phyloP scores from a whole-genome alignment of 2,888 invertebrate genomes.

The Xestoiulus laeticollis region DNA sequence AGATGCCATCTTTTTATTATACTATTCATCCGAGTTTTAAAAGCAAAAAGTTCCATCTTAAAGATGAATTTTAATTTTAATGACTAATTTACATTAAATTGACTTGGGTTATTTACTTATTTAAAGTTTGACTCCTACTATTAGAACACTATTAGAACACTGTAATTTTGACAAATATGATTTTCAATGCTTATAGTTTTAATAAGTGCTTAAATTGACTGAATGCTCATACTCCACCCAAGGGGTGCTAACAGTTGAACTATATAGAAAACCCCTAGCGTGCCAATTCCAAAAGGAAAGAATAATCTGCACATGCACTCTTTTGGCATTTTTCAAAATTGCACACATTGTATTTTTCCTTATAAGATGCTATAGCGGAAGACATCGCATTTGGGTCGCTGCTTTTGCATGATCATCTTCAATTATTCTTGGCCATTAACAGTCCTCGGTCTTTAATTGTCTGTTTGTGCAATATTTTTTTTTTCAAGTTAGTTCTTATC shows the following conservation, averaged over 20 bases:
- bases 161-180: no score
- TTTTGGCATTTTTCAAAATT: background rate
- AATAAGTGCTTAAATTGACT: no score
- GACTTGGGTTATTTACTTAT: no score
- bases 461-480: background rate
- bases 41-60: no score
- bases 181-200: no score
- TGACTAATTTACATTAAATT: no score
- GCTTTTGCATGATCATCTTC: slow-evolving; percentile 14
- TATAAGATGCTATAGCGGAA: background rate
- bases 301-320: background rate
- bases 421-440: background rate
- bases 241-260: background rate
- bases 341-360: background rate
- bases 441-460: background rate
- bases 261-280: background rate
- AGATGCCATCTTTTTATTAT: no score
- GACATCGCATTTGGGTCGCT: background rate
- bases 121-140: no score
- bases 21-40: no score
- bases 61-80: no score
- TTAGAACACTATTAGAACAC: no score
- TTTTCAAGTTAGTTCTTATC: background rate
- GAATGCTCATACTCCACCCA: background rate
- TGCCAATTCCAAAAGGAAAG: background rate